Evolutionary conservation across 2,888 invertebrate species (phyloP), one percentile per base, ranked within the genome.

Genomic region (Hyalella azteca): DNA sequence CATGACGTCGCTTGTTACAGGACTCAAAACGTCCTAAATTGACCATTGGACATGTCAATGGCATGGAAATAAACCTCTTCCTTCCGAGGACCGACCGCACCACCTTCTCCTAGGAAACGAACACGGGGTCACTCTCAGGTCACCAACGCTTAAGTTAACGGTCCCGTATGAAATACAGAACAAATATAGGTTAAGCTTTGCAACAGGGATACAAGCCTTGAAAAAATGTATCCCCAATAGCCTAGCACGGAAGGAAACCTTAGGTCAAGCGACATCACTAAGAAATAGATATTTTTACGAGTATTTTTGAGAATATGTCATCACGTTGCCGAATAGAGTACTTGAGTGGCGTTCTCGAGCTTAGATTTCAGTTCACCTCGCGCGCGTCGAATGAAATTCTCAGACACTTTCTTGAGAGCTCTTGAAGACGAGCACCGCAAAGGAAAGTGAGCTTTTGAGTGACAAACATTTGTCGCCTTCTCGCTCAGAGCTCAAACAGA

Each of bases 21-120:
- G 39, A 66, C 66, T 66, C 66, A 66, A 66, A 66, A 66, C 66
- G 36, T 66, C n/a, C 66, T 66, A 66, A 66, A 66, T 66, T 66
- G 66, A 66, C 66, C 66, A 66, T 66, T 66, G 66, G 19, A 32
- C 32, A 36, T 66, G 36, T 66, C 66, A 66, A 66, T 66, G 66
- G 66, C 66, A 66, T 66, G 66, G 66, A 66, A 66, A 66, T 66
- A 66, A 66, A 66, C 66, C 54, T 22, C 54, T 54, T 29, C 9
- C 26, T 7, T 26, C 26, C 26, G 22, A 22, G 54, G 54, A 9
- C 9, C 54, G 26, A 29, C 26, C 54, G 26, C 9, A 22, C 29
- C 54, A 54, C 26, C 5, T 54, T 54, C 13, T 29, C 19, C 26
- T 26, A 22, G 29, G 29, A 49, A 5, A 26, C 26, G 54, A 54